A percentile compares a stretch with the other conserved stretches of the same genome.
These are phyloP conservation scores for Rana temporaria DNA, from an alignment of 2,113 vertebrate genomes.

Conservation along the genomic window DNA sequence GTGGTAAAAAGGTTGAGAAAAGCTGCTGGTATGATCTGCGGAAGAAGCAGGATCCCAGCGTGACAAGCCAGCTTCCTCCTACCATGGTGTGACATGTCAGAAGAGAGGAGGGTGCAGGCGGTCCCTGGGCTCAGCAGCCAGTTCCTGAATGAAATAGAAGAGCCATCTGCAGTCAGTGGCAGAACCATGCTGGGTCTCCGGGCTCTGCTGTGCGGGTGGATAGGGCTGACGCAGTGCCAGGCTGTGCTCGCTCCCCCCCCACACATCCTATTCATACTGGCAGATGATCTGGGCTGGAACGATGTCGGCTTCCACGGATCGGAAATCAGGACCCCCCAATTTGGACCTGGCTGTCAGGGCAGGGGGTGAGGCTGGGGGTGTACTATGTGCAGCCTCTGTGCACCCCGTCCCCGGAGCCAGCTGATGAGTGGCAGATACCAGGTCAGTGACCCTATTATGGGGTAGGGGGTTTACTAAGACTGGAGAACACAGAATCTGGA, in stretches of 20 bases:
- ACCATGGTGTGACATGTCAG: neutral
- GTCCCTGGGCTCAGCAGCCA: neutral
- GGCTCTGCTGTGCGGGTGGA: neutral
- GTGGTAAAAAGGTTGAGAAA: too few relatives aligned
- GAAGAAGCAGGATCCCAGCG: too few relatives aligned
- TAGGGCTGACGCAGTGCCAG: neutral
- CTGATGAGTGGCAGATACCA: slow-evolving; percentile 93
- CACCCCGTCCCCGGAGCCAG: slow-evolving; percentile 92
- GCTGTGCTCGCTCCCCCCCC: slow-evolving; percentile 62
- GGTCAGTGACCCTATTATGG: slow-evolving; percentile 69
- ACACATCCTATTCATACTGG: slow-evolving; percentile 86
- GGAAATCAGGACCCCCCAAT: slow-evolving; percentile 82
- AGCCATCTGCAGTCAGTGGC: neutral
- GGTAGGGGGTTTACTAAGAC: too few relatives aligned
- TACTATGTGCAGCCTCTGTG: slow-evolving; percentile 95
- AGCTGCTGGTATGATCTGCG: too few relatives aligned
- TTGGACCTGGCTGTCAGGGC: slow-evolving; percentile 82
- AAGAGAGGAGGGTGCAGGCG: neutral
- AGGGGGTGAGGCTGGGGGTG: slow-evolving; percentile 85
- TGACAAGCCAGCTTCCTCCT: too few relatives aligned
- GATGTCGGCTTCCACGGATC: slow-evolving; percentile 92
- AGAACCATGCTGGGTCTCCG: neutral
- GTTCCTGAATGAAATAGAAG: neutral
- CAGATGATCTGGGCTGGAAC: slow-evolving; percentile 91
- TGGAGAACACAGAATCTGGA: too few relatives aligned